These are phyloP conservation scores for Lucilia cuprina DNA, from an alignment of 1,140 invertebrate genomes.

Conservation along the genomic window DNA sequence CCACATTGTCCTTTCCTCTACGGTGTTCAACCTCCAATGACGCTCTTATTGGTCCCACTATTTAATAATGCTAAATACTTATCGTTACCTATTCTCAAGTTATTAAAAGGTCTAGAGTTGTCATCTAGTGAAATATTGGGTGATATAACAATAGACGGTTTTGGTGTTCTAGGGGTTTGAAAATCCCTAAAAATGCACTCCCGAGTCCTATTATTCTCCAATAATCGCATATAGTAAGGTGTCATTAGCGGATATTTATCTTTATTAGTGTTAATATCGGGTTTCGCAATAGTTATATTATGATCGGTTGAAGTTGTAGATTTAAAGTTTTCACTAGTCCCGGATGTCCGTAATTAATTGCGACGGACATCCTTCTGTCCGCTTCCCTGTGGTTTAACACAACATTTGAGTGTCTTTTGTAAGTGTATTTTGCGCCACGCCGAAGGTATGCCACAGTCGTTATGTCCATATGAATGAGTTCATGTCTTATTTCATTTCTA, in stretches of 20 bases:
- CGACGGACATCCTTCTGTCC: not conserved
- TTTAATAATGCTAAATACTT: not conserved
- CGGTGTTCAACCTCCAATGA: not conserved
- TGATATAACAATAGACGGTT: not conserved
- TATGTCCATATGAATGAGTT: constrained; percentile 2
- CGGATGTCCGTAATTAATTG: not conserved
- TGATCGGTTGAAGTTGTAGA: no score
- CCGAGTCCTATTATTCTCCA: not conserved
- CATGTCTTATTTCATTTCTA: not conserved
- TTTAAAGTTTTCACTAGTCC: not conserved
- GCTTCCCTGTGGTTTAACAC: not conserved
- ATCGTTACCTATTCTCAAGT: not conserved
- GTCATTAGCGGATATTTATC: not conserved
- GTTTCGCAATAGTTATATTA: no score
- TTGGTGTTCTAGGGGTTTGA: not conserved
- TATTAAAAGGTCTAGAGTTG: not conserved
- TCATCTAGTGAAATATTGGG: not conserved
- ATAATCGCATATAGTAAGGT: not conserved
- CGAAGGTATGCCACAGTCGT: not conserved
- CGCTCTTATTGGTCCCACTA: not conserved
- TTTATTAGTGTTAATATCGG: not conserved
- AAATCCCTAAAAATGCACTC: no score
- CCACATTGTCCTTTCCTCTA: not conserved
- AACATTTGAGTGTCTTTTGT: not conserved
- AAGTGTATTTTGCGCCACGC: not conserved